Evolutionary conservation across 2,113 vertebrate genomes (phyloP).

Genomic region (Motacilla alba): DNA sequence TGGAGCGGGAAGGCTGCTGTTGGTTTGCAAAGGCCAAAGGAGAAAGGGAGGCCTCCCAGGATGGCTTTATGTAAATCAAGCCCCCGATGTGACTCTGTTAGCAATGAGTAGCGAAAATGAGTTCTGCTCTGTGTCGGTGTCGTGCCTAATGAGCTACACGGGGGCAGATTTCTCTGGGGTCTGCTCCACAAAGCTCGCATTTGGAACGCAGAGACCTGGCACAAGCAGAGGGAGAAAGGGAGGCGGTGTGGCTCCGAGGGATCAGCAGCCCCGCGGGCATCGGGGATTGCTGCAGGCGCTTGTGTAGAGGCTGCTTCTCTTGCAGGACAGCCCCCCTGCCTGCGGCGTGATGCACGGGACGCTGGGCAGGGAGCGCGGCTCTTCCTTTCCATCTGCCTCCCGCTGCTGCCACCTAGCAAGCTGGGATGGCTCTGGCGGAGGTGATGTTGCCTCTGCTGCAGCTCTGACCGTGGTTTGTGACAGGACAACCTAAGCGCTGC

Average conservation of each 20-base stretch:
- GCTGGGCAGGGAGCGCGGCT: rapidly evolving
- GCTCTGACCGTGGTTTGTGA: not conserved
- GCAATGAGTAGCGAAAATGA: not conserved
- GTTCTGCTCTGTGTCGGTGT: not conserved
- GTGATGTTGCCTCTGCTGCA: rapidly evolving
- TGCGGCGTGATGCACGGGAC: not conserved
- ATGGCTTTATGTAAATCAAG: not conserved
- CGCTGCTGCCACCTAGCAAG: not conserved
- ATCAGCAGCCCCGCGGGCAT: not conserved
- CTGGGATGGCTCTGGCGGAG: rapidly evolving
- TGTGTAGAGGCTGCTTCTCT: rapidly evolving
- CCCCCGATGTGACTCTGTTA: not conserved
- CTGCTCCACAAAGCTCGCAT: rapidly evolving
- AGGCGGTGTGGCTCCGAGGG: not conserved
- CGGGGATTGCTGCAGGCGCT: not conserved
- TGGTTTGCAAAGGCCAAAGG: not conserved
- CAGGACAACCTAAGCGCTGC: rapidly evolving
- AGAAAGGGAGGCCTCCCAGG: not conserved
- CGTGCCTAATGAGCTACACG: rapidly evolving
- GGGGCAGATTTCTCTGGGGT: not conserved
- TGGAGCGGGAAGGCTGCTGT: not conserved
- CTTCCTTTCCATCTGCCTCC: not conserved
- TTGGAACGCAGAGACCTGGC: not conserved
- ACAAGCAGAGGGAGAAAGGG: not conserved
- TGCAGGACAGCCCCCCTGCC: not conserved